A percentile compares a stretch with the other conserved stretches of the same genome.
phyloP scores from a whole-genome alignment of 2,797 vertebrate genomes.

The Hippopotamyrus pictus region DNA sequence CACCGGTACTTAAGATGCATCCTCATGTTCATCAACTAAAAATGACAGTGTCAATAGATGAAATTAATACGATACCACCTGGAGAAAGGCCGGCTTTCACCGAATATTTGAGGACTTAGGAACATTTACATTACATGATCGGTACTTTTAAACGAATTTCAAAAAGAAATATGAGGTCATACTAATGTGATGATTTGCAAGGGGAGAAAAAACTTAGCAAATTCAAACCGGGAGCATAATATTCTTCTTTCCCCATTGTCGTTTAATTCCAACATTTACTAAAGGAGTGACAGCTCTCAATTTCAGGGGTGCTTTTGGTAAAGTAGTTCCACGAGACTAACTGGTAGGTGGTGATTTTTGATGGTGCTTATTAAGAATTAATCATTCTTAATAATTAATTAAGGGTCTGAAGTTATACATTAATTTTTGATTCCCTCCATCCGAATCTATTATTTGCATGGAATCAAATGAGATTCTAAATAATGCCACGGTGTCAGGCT shows the following conservation, averaged over 20 bases:
- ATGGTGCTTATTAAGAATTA: slow-evolving; percentile 70
- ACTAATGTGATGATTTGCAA: not conserved
- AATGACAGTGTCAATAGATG: not conserved
- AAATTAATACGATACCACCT: not conserved
- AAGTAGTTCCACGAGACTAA: slow-evolving; percentile 58
- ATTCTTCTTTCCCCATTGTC: not conserved
- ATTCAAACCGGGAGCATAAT: not conserved
- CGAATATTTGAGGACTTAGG: not conserved
- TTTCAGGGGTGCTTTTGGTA: slow-evolving; percentile 19
- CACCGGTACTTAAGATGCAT: not conserved
- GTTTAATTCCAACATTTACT: not conserved
- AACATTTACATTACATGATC: not conserved
- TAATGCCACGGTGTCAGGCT: slow-evolving; percentile 49
- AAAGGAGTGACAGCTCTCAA: slow-evolving; percentile 11
- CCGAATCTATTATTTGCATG: slow-evolving; percentile 61
- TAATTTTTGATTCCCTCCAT: slow-evolving; percentile 63
- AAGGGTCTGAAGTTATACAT: slow-evolving; percentile 63
- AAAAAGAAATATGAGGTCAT: not conserved
- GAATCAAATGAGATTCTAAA: slow-evolving; percentile 61
- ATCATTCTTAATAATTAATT: slow-evolving; percentile 67
- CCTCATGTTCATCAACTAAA: not conserved
- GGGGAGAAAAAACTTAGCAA: not conserved
- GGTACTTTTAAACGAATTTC: not conserved
- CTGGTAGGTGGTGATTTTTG: slow-evolving; percentile 61
- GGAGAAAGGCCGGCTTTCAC: not conserved